A percentile compares a stretch with the other conserved stretches of the same genome.
Conservation (phyloP, 1,140 invertebrate genomes). For the Achatina immaculata region DNA sequence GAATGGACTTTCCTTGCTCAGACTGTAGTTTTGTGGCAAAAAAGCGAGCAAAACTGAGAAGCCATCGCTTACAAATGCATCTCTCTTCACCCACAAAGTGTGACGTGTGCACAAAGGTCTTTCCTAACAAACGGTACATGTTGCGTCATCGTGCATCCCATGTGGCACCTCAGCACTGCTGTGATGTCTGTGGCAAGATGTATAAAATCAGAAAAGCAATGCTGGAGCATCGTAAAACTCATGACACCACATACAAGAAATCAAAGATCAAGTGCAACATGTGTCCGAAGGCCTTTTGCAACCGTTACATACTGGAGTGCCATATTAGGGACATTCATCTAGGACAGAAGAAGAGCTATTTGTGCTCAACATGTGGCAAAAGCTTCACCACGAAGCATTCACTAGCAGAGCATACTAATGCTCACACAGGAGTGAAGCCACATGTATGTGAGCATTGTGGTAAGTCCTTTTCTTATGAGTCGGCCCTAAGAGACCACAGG, state of each 20-base stretch:
- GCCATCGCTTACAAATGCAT: slow-evolving; percentile 47
- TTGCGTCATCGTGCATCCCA: slow-evolving; percentile 51
- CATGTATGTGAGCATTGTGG: slow-evolving; percentile 59
- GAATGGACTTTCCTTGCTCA: slow-evolving; percentile 42
- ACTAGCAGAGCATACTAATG: slow-evolving; percentile 56
- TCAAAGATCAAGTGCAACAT: slow-evolving; percentile 47
- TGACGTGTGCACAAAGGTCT: slow-evolving; percentile 56
- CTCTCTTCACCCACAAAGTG: slow-evolving; percentile 44
- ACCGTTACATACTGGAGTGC: slow-evolving; percentile 48
- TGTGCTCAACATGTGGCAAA: slow-evolving; percentile 63
- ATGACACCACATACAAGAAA: slow-evolving; percentile 48
- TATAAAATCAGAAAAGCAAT: slow-evolving; percentile 56
- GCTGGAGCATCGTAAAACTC: slow-evolving; percentile 51
- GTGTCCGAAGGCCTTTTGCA: slow-evolving; percentile 57
- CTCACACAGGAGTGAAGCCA: slow-evolving; percentile 57
- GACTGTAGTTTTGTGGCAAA: slow-evolving; percentile 49
- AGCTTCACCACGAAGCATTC: slow-evolving; percentile 61
- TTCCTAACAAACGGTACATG: slow-evolving; percentile 50
- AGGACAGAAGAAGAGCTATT: slow-evolving; percentile 50
- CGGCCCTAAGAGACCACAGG: slow-evolving; percentile 58
- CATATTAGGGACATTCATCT: slow-evolving; percentile 56
- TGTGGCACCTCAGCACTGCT: slow-evolving; percentile 45
- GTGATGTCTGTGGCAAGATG: slow-evolving; percentile 59
- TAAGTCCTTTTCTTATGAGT: slow-evolving; percentile 59
- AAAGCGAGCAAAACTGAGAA: slow-evolving; percentile 36